Evolutionary conservation across 2,888 invertebrate genomes (phyloP).

Genomic region (Hedychridium roseum): DNA sequence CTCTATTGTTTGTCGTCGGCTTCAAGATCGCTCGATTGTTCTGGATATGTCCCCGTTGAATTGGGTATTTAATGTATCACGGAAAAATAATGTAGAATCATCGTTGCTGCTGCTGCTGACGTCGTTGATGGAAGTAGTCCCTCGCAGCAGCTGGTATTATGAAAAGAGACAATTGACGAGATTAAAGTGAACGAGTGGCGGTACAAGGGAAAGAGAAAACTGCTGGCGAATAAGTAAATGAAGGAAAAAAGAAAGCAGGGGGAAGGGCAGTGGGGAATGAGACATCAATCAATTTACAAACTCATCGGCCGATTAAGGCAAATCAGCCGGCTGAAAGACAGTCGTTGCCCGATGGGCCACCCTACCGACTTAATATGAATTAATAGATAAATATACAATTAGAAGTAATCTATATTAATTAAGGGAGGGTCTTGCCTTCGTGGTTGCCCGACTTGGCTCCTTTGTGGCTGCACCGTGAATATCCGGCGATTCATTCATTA

Average conservation of each 20-base stretch:
- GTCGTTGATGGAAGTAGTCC: no score
- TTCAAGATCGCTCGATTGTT: no score
- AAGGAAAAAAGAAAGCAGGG: constrained; percentile 24
- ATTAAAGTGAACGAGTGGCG: neutral
- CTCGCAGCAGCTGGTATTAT: no score
- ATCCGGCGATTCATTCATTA: constrained; percentile 63
- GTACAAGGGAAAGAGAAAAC: neutral
- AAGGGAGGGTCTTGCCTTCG: constrained; percentile 54
- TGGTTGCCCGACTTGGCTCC: constrained; percentile 51
- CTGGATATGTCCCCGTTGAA: no score
- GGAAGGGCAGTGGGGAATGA: constrained; percentile 33
- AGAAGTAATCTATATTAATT: constrained; percentile 64
- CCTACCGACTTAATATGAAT: constrained; percentile 55
- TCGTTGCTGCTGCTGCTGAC: no score
- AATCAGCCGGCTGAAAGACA: constrained; percentile 53
- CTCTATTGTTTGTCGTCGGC: no score
- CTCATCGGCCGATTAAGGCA: constrained; percentile 58
- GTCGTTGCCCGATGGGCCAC: constrained; percentile 39
- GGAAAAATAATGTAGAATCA: no score
- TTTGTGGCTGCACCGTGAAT: constrained; percentile 58
- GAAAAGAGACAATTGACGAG: no score
- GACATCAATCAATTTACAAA: constrained; percentile 60
- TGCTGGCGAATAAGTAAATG: constrained; percentile 7
- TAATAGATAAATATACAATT: constrained; percentile 64
- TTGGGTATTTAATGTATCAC: no score